A percentile compares a stretch with the other conserved stretches of the same genome.
phyloP scores from a whole-genome alignment of 2,888 invertebrate species.

The Dynastes hyllus region DNA sequence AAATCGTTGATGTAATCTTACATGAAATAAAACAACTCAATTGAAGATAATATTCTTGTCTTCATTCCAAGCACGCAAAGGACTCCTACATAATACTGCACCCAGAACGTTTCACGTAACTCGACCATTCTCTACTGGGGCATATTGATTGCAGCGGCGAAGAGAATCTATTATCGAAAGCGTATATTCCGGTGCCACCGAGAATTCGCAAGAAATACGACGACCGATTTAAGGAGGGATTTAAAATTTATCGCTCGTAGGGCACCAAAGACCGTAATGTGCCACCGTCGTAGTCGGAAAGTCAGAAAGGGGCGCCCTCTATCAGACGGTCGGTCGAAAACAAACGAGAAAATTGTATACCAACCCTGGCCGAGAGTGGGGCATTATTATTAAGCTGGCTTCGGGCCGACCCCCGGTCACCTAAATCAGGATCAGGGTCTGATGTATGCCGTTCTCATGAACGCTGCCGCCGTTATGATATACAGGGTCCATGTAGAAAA shows the following conservation, averaged over 20 bases:
- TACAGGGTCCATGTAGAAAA: too few relatives aligned
- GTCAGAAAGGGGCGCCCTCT: conserved; percentile 19
- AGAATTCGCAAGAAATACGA: conserved; percentile 45
- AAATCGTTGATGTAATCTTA: too few relatives aligned
- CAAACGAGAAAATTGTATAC: conserved; percentile 46
- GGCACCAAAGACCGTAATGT: conserved; percentile 33
- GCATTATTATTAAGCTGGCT: conserved; percentile 36
- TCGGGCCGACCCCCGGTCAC: conserved; percentile 38
- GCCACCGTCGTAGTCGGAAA: conserved; percentile 16
- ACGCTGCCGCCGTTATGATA: background rate
- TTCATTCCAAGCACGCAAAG: too few relatives aligned
- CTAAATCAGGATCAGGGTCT: conserved; percentile 42
- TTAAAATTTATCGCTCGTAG: conserved; percentile 44
- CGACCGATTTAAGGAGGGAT: conserved; percentile 43
- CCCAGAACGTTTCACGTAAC: background rate
- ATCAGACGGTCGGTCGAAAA: conserved; percentile 22
- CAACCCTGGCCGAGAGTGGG: conserved; percentile 6
- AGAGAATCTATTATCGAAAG: conserved; percentile 34
- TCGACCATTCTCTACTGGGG: background rate
- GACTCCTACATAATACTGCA: too few relatives aligned
- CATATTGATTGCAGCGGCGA: conserved; percentile 27
- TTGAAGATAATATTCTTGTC: too few relatives aligned
- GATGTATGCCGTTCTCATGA: conserved; percentile 24
- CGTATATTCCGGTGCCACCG: conserved; percentile 29
- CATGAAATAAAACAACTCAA: too few relatives aligned